Conservation (phyloP, 2,797 vertebrate genomes). For the Delichon dasypus region DNA sequence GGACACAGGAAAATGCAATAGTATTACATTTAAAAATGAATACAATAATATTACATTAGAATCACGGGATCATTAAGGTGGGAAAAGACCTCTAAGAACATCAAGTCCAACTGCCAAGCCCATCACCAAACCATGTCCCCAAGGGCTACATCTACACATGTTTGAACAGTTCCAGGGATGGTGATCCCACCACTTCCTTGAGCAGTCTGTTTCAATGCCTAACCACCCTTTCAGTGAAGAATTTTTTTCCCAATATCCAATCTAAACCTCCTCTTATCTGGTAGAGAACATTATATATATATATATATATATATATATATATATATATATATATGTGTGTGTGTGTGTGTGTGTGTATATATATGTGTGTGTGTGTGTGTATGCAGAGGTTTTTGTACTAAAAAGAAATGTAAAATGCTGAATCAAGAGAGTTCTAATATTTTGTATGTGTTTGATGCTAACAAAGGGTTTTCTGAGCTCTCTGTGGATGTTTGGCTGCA, state of each 20-base stretch:
- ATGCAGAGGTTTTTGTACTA: neutral
- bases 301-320: too few relatives aligned
- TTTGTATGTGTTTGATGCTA: neutral
- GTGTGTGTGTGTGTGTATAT: too few relatives aligned
- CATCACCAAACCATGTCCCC: neutral
- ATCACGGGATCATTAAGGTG: neutral
- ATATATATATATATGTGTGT: too few relatives aligned
- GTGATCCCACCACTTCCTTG: neutral
- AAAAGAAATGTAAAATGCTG: neutral
- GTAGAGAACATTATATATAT: neutral
- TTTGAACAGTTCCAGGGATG: neutral
- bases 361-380: too few relatives aligned
- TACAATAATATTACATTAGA: neutral
- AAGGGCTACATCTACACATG: too few relatives aligned
- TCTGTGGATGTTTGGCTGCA: neutral
- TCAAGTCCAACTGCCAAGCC: accelerated
- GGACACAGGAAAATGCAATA: neutral
- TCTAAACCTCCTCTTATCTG: neutral
- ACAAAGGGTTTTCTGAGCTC: neutral
- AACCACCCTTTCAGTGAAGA: neutral
- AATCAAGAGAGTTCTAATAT: neutral
- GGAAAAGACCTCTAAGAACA: neutral
- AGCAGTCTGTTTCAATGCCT: neutral
- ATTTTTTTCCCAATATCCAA: neutral
- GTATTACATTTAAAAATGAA: neutral